Conservation (phyloP, 2,888 invertebrate genomes). For the Scelioninae gen. 1 region DNA sequence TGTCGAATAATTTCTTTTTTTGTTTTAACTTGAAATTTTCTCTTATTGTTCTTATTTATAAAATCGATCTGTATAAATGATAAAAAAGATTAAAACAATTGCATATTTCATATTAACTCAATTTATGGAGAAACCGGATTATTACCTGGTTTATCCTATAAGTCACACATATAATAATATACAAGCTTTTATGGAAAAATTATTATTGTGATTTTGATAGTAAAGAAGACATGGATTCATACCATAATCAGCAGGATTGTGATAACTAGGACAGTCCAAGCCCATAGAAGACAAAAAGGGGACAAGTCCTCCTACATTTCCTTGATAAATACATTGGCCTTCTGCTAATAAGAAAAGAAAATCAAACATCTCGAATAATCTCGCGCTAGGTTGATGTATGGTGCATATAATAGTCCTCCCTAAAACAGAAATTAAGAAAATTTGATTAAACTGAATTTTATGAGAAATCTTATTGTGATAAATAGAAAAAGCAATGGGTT, state of each 20-base stretch:
- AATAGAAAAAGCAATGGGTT: conserved; percentile 27
- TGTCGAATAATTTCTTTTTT: too few species aligned
- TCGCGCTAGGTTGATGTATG: conserved; percentile 97
- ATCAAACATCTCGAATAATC: conserved; percentile 98
- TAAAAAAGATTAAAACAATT: too few species aligned
- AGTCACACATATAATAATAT: too few species aligned
- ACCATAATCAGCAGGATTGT: conserved; percentile 99
- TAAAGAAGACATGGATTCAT: conserved; percentile 77
- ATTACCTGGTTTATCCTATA: too few species aligned
- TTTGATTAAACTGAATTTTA: neutral
- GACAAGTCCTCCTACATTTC: conserved; percentile 92
- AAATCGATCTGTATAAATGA: too few species aligned
- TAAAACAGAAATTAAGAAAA: conserved; percentile 54
- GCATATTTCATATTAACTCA: too few species aligned
- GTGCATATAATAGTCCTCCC: conserved; percentile 96
- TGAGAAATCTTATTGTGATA: conserved; percentile 7
- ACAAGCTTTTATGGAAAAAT: too few species aligned
- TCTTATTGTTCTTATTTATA: too few species aligned
- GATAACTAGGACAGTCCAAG: conserved; percentile 96
- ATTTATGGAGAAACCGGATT: too few species aligned
- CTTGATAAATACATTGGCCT: conserved; percentile 97
- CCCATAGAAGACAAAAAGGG: conserved; percentile 94
- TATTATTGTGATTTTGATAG: neutral
- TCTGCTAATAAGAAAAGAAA: conserved; percentile 95
- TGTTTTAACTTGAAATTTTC: too few species aligned